A percentile compares a stretch with the other conserved stretches of the same genome.
Evolutionary conservation across 2,888 invertebrate species (phyloP).

Genomic region (Drosophila anomalata): DNA sequence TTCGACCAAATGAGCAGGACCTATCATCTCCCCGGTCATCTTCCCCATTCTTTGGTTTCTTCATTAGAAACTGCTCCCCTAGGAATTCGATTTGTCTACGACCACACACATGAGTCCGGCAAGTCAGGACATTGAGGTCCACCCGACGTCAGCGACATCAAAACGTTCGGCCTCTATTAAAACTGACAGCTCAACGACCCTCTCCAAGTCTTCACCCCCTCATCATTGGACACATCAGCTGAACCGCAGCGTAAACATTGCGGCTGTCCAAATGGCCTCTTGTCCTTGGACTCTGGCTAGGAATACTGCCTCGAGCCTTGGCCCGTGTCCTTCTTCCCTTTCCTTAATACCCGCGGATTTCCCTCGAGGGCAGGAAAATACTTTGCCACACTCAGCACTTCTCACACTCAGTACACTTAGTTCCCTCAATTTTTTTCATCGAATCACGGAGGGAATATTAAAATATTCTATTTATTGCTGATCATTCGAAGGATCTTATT

Average conservation of each 20-base stretch:
- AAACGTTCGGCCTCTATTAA: slow-evolving; percentile 73
- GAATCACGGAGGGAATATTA: neutral
- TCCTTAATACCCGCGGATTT: slow-evolving; percentile 59
- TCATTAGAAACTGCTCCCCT: slow-evolving; percentile 72
- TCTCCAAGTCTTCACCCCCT: slow-evolving; percentile 9
- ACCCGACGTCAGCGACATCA: slow-evolving; percentile 62
- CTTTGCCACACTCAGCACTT: slow-evolving; percentile 50
- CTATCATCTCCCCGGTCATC: slow-evolving; percentile 14
- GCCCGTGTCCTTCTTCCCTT: slow-evolving; percentile 24
- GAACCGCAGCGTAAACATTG: slow-evolving; percentile 66
- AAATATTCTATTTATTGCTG: neutral
- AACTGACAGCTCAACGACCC: slow-evolving; percentile 57
- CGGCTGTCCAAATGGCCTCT: slow-evolving; percentile 53
- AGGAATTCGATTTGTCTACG: slow-evolving; percentile 55
- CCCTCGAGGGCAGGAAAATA: slow-evolving; percentile 59
- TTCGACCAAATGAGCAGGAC: slow-evolving; percentile 70
- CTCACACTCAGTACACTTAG: neutral
- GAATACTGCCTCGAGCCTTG: slow-evolving; percentile 28
- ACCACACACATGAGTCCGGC: slow-evolving; percentile 32
- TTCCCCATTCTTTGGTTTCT: slow-evolving; percentile 31
- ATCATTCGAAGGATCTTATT: slow-evolving; percentile 1
- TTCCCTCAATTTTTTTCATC: neutral
- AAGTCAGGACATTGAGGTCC: slow-evolving; percentile 13
- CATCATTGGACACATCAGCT: slow-evolving; percentile 19
- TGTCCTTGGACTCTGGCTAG: slow-evolving; percentile 39